Percentiles rank a stretch among this genome's conserved stretches.
Evolutionary conservation across 1,140 invertebrate genomes (phyloP).

Genomic region (Dreissena rostriformis): DNA sequence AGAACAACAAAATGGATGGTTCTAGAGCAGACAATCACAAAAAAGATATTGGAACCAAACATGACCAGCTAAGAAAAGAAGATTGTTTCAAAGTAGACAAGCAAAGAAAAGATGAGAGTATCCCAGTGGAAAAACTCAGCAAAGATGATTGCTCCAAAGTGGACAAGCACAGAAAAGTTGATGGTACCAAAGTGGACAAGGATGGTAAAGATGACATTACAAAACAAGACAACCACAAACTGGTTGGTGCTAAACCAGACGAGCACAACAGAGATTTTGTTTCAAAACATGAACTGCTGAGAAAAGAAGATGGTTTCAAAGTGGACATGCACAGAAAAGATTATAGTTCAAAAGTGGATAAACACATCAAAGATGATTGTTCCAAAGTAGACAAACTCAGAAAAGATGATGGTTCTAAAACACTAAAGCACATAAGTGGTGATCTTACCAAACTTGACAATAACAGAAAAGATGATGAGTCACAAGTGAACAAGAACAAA

Average conservation of each 20-base stretch:
- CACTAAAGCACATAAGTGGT: neutral
- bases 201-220: neutral
- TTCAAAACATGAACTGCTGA: too few species aligned
- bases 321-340: too few species aligned
- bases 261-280: too few species aligned
- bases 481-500: neutral
- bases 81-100: too few species aligned
- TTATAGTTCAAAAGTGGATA: neutral
- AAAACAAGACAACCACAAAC: too few species aligned
- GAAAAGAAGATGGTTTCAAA: neutral
- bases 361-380: neutral
- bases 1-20: neutral
- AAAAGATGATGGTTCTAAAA: too few species aligned
- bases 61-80: neutral
- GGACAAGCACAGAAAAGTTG: neutral
- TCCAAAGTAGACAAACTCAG: neutral
- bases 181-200: too few species aligned
- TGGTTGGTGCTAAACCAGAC: too few species aligned
- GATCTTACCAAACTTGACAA: neutral
- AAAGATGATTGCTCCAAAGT: neutral
- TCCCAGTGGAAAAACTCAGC: too few species aligned
- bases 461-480: neutral
- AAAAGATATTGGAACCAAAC: neutral
- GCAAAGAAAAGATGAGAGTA: too few species aligned
- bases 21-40: neutral